Percentiles rank a stretch among this genome's conserved stretches.
Conservation (phyloP, 2,113 vertebrate species). For the Istiophorus platypterus region DNA sequence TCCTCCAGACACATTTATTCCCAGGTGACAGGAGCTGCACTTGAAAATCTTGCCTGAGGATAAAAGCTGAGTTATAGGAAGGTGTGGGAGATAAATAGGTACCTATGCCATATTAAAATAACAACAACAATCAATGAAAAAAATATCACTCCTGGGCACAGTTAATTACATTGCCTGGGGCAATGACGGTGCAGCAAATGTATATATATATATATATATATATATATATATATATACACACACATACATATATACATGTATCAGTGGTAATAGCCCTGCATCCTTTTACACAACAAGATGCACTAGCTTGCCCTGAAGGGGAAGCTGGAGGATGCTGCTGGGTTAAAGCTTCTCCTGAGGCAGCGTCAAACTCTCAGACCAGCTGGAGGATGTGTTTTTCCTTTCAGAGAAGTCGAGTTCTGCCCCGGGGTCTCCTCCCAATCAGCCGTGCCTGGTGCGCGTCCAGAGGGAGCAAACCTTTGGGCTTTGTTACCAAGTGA, state of each 20-base stretch:
- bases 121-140: neutral
- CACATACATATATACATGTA: neutral
- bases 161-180: neutral
- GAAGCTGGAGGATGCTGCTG: conserved; percentile 42
- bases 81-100: neutral
- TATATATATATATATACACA: too few relatives aligned
- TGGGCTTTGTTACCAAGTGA: conserved; percentile 12
- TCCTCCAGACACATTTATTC: neutral
- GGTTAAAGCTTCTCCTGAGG: conserved; percentile 28
- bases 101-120: neutral
- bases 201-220: too few relatives aligned
- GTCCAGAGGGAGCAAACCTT: conserved; percentile 4
- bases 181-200: neutral
- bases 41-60: neutral
- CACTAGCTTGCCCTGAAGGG: conserved; percentile 6
- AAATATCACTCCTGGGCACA: neutral
- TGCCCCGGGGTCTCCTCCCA: conserved; percentile 9
- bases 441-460: neutral
- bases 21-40: conserved; percentile 13
- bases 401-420: neutral
- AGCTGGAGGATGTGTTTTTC: conserved; percentile 22
- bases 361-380: conserved; percentile 22
- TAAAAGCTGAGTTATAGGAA: neutral
- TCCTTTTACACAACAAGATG: conserved; percentile 24
- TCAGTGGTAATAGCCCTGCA: conserved; percentile 15